These are phyloP conservation scores for Corynorhinus townsendii DNA, from an alignment of 2,113 vertebrate species.

Conservation along the genomic window DNA sequence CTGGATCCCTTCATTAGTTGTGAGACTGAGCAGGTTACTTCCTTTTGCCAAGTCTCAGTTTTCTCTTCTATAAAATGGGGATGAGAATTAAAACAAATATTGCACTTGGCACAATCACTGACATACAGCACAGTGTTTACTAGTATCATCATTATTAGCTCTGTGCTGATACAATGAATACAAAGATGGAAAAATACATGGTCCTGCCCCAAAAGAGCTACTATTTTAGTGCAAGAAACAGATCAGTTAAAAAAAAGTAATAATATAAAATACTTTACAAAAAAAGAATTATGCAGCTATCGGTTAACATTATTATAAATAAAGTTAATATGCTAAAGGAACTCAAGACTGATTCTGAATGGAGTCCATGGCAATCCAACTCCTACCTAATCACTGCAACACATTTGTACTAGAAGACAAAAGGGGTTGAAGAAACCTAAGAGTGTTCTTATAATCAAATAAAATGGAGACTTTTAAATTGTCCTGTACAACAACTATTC, in stretches of 20 bases:
- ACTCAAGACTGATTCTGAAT: neutral
- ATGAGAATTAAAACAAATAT: slow-evolving; percentile 27
- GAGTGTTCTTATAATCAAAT: slow-evolving; percentile 5
- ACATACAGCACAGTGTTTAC: neutral
- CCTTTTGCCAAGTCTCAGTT: slow-evolving; percentile 9
- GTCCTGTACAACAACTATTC: neutral
- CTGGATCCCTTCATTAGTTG: neutral
- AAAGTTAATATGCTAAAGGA: slow-evolving; percentile 39
- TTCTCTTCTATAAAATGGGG: slow-evolving; percentile 35
- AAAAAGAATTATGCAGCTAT: slow-evolving; percentile 7
- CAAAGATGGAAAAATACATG: neutral
- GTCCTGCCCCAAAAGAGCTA: neutral
- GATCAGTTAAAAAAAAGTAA: neutral
- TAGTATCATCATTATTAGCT: slow-evolving; percentile 12
- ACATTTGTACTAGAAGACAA: neutral
- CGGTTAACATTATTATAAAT: neutral
- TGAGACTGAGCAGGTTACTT: neutral
- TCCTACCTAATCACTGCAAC: neutral
- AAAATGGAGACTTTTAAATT: slow-evolving; percentile 25
- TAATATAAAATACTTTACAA: slow-evolving; percentile 19
- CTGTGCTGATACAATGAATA: neutral
- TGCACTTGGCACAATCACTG: neutral
- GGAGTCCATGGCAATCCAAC: neutral
- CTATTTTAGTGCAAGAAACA: slow-evolving; percentile 12
- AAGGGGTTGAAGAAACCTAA: neutral